Conservation (phyloP, 2,888 invertebrate genomes). For the Pristionchus japonicus region DNA sequence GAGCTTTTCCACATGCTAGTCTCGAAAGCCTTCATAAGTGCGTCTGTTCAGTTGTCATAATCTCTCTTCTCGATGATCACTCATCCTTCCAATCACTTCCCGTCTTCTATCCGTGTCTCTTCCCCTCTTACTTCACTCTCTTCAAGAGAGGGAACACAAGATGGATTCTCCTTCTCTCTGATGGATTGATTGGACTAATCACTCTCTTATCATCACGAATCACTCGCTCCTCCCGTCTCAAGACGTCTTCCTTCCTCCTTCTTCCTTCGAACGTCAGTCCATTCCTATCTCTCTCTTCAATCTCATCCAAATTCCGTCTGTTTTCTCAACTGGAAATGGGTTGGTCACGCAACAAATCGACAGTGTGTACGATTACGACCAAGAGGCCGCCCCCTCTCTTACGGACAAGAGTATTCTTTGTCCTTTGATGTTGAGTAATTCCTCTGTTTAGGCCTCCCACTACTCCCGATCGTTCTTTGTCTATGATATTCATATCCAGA, state of each 20-base stretch:
- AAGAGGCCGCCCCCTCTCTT: neutral
- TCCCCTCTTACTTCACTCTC: neutral
- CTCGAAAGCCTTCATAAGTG: neutral
- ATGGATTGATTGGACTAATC: neutral
- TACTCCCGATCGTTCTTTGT: no score
- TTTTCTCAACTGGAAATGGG: slow-evolving; percentile 1
- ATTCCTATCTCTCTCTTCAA: slow-evolving; percentile 25
- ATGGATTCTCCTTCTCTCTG: neutral
- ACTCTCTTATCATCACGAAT: slow-evolving; percentile 14
- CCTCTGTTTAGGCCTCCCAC: no score
- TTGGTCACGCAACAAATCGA: slow-evolving; percentile 18
- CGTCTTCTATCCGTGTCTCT: neutral
- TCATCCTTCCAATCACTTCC: slow-evolving; percentile 14
- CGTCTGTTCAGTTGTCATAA: neutral
- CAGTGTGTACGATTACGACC: neutral
- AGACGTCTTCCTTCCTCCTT: neutral
- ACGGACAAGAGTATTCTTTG: neutral
- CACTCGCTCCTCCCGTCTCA: neutral
- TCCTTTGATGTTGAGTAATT: no score
- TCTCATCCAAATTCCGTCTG: slow-evolving; percentile 24
- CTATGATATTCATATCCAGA: no score
- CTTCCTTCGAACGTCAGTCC: neutral
- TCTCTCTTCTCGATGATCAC: neutral
- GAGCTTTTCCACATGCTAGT: no score
- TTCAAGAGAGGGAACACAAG: neutral